Base-by-base conservation (phyloP, 2,113 vertebrate genomes). In the Cyphomyrus plagiostoma region DNA sequence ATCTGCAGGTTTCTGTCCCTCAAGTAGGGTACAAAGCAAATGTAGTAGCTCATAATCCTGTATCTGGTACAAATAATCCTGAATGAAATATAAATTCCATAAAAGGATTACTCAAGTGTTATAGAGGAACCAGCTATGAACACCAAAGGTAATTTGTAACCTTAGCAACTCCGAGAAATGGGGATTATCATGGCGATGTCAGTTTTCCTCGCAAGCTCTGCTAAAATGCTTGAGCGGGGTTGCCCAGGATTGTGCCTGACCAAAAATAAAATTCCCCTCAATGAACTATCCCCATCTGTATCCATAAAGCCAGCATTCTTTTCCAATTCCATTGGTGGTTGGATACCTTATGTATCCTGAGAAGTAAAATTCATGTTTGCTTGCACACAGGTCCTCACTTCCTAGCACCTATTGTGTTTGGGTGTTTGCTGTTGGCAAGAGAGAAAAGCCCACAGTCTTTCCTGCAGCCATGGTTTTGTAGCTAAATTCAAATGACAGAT, bases 141-240 rank as follows among this genome's bases (percentile, higher is more conserved):
- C 93, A 96, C 96, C 94, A 96, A 95, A 96, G 96, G 96, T 96
- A 97, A 98, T 98, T 97, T 98, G 97, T 98, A 97, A 97, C 98
- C 97, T 96, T 98, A 97, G 97, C 95, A 98, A 98, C 97, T 96
- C 96, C 96, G 97, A 97, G 94, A 97, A 97, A 98, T 96, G 96
- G 96, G 97, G 97, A 97, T 97, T 96, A 93, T 96, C 96, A 96
- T 95, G 95, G 95, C 93, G 94, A 95, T 96, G 96, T 95, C 94
- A 92, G 96, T 93, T 93, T 95, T 96, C 96, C 96, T 97, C 95
- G 90, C 95, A 94, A 94, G 94, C 93, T 92, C 93, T 92, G 92
- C 94, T 80, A 85, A 92, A 42, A 93, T 93, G 92, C 88, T 90
- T 89, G 80, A 93, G 89, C 86, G 86, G 89, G 87, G 90, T 91